phyloP scores from a whole-genome alignment of 2,888 invertebrate species.

The Dyspetes luteomarginatus region DNA sequence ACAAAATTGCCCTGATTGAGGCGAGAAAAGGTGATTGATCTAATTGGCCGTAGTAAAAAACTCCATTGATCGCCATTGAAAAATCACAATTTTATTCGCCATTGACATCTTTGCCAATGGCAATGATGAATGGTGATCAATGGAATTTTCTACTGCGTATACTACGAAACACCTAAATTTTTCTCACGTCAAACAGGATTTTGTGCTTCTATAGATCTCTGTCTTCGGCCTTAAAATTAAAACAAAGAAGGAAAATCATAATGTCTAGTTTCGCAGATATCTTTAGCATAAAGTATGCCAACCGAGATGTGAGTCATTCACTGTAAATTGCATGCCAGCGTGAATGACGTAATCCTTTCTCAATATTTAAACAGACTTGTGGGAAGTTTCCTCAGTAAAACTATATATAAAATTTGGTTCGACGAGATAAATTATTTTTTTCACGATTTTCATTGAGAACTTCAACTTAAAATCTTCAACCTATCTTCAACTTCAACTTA shows the following conservation, averaged over 20 bases:
- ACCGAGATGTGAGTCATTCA: conserved; percentile 23
- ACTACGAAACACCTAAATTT: too few species aligned
- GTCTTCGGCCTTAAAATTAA: too few species aligned
- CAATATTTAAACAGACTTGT: background rate
- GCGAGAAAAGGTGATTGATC: too few species aligned
- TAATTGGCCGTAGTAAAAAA: too few species aligned
- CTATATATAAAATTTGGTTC: background rate
- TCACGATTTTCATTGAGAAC: background rate
- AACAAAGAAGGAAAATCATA: background rate
- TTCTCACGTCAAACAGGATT: too few species aligned
- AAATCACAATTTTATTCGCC: too few species aligned
- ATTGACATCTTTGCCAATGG: too few species aligned
- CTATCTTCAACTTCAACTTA: background rate
- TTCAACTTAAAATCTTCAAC: background rate
- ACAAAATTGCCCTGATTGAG: too few species aligned
- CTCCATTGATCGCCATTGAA: too few species aligned
- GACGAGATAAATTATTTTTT: background rate
- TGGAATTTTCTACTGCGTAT: too few species aligned
- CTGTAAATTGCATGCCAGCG: conserved; percentile 2
- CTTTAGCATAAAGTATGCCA: conserved; percentile 4
- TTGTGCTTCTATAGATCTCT: too few species aligned
- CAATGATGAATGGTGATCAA: too few species aligned
- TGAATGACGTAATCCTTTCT: conserved; percentile 32
- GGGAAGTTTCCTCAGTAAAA: conserved; percentile 1
- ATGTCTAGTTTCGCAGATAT: conserved; percentile 19